Base-by-base conservation (phyloP, 2,113 vertebrate species). In the Rafetus swinhoei region DNA sequence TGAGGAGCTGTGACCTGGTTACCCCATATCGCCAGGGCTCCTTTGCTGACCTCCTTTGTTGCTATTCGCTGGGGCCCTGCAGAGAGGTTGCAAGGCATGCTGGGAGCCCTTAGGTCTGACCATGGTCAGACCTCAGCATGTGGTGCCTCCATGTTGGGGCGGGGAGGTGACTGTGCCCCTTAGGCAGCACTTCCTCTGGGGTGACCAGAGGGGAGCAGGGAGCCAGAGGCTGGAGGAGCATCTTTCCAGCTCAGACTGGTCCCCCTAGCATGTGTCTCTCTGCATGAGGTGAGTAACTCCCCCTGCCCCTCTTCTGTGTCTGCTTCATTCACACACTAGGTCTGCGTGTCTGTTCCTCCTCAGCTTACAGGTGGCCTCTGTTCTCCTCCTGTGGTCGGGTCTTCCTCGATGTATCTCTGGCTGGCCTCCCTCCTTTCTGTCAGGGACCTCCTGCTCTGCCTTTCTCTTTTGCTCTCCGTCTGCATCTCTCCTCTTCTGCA, bases 81-180 rank as follows among this genome's bases (percentile, higher is more conserved):
- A 69, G 32, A 35, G 65, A 1, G 9, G 65, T 16, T 69, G 65
- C 65, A 69, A 35, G 32, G 65, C 65, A 35, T 35, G 32, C 32
- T 69, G 65, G 65, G 65, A 69, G 8, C 2, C 9, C 29, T 29
- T 16, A 3, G 1, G 7, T 8, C 32, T 9, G 8, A 32, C 65
- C 2, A 32, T 69, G 65, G 16, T n/a, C 32, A 69, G 32, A 32
- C 32, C 65, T 19, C 65, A 69, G 32, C 8, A 2, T 18, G 32
- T 19, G 16, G 16, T 69, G n/a, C 18, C 65, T 35, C 1, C 7
- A 4, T 9, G 9, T 2, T 19, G 32, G 16, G 32, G 7, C 4
- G 16, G 32, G 8, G 65, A 69, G 9, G 3, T 1, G 3, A 16
- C 15, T 35, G 32, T 16, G 1, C 19, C 65, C 32, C 65, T 35